Base-by-base conservation (phyloP, 1,140 invertebrate genomes). In the Camponotus floridanus region DNA sequence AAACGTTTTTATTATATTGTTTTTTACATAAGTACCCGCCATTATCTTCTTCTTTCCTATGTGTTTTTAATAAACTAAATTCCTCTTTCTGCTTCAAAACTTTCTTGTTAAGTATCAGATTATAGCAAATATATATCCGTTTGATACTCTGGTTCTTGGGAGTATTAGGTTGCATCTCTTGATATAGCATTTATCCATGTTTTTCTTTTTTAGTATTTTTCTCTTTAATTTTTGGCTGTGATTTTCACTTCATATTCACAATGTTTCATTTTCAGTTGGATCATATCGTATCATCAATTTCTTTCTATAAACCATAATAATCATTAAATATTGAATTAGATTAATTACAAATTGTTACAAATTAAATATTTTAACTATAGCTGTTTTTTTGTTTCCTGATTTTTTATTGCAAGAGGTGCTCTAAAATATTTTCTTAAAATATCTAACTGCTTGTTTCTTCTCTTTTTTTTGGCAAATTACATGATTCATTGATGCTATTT, bases 111-210 rank as follows among this genome's bases (percentile, higher is more conserved):
- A 61, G 95, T 94, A 18, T 96, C 95, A 78, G 95, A 96, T n/a
- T n/a, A 97, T 95, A 92, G 96, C 95, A 93, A 97, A 94, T 96
- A 97, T 62, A 96, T 92, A 89, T 97, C 96, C 90, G n/a, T 96
- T 96, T 8, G 96, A 96, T n/a, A 96, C 95, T 96, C 94, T 9
- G 94, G 86, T 94, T 96, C 94, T n/a, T 8, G 94, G 85, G 48
- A 83, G 76, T 18, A 87, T n/a, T 31, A 76, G 81, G 64, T 85
- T 93, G 89, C 18, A 92, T 81, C 73, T 94, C 94, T n/a, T 87
- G 91, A 88, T n/a, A 92, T 86, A 80, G 91, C n/a, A 92, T 74
- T 86, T 83, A 76, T 90, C n/a, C 87, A 86, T 85, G 91, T 86
- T 90, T 91, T 18, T 74, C 76, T 59, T 93, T 94, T 89, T 95